phyloP scores from a whole-genome alignment of 2,888 invertebrate species.

The Erpobdella octoculata region DNA sequence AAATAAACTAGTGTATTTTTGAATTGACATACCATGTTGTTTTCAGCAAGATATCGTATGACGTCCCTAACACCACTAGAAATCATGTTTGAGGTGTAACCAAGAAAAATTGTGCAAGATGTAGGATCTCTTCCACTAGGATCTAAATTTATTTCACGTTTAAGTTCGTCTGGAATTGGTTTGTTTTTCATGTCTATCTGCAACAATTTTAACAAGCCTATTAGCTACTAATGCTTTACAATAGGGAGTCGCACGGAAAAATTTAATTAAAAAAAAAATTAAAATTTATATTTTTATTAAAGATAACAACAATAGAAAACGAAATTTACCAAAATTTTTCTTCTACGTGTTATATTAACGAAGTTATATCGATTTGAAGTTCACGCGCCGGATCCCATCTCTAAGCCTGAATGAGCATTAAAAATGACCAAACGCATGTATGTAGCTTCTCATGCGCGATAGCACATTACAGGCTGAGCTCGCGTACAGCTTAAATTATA shows the following conservation, averaged over 20 bases:
- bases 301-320: too few relatives aligned
- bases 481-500: too few relatives aligned
- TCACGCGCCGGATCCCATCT: too few relatives aligned
- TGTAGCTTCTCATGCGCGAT: too few relatives aligned
- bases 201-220: slow-evolving; percentile 15
- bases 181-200: slow-evolving; percentile 65
- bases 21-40: slow-evolving; percentile 61
- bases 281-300: not conserved
- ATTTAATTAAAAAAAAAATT: not conserved
- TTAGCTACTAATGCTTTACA: not conserved
- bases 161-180: slow-evolving; percentile 62
- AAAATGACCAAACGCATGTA: too few relatives aligned
- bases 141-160: slow-evolving; percentile 65
- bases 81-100: slow-evolving; percentile 93
- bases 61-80: slow-evolving; percentile 89
- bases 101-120: slow-evolving; percentile 85
- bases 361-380: too few relatives aligned
- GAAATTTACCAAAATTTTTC: too few relatives aligned
- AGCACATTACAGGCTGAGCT: too few relatives aligned
- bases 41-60: slow-evolving; percentile 74
- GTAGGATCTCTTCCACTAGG: slow-evolving; percentile 52
- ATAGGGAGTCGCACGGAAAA: too few relatives aligned
- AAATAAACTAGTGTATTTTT: not conserved
- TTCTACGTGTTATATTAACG: too few relatives aligned
- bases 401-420: too few relatives aligned